phyloP scores from a whole-genome alignment of 2,797 vertebrate species.

The Onychomys arenicola region DNA sequence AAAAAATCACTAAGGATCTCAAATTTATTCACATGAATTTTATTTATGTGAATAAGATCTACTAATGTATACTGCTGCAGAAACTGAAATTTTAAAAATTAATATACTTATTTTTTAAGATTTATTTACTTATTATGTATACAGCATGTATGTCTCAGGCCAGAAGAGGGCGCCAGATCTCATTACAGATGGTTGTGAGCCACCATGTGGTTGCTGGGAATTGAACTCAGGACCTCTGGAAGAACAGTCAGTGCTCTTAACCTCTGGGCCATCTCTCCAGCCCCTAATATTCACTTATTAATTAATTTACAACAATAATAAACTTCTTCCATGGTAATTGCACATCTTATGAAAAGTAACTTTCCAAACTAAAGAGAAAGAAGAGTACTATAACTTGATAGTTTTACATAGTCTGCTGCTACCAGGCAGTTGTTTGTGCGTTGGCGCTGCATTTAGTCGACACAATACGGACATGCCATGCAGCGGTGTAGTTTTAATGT shows the following conservation, averaged over 20 bases:
- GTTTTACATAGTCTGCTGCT: not conserved
- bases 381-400: not conserved
- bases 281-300: not conserved
- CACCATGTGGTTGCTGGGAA: too few species aligned
- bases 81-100: not conserved
- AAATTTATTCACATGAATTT: not conserved
- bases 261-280: too few species aligned
- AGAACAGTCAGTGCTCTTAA: too few species aligned
- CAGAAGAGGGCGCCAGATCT: too few species aligned
- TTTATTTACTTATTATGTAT: too few species aligned
- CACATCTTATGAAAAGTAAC: not conserved
- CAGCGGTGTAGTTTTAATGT: not conserved
- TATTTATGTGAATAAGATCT: not conserved
- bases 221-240: too few species aligned
- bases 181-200: too few species aligned
- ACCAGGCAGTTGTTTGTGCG: not conserved
- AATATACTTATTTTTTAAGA: too few species aligned
- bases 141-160: too few species aligned
- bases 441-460: not conserved
- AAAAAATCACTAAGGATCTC: not conserved
- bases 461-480: not conserved
- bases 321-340: not conserved
- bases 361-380: not conserved
- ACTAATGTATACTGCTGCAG: not conserved
- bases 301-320: not conserved